Base-by-base conservation (phyloP, 2,888 invertebrate species). In the Dryococelus australis region DNA sequence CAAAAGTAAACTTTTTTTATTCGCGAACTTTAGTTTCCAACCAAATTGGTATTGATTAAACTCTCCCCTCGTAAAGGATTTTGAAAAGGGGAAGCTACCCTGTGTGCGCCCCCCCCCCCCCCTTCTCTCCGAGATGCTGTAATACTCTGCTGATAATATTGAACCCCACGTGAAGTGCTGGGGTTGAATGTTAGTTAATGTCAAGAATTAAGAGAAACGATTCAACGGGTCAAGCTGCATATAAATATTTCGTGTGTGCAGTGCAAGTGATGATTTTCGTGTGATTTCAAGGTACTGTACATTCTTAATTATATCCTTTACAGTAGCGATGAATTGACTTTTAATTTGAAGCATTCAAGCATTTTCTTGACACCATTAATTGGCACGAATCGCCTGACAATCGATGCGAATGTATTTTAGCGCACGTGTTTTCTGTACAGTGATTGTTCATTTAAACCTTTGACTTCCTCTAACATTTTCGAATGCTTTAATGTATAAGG, bases 1-100 rank as follows among this genome's bases (percentile, higher is more conserved):
- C 8, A 65, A 65, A 65, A 65, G 2, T 65, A 65, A n/a, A 65
- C n/a, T 24, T 65, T 65, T 65, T 24, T 65, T 8, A n/a, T 24
- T 65, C 65, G 65, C 65, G 65, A 65, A 65, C 65, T 65, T 65
- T 65, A 65, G 8, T 65, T 65, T 65, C 65, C 65, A 65, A 65
- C 65, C 20, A 65, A 65, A 65, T 65, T 65, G 65, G 65, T 65
- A 65, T 65, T 65, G 65, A 65, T 65, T 65, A 65, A 16, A 65
- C 65, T 8, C 65, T 65, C 65, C 65, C 65, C n/a, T 65, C 65
- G 4, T 4, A 4, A n/a, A 65, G 65, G 65, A 65, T 65, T 65
- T 65, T 65, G 65, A 65, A 65, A 65, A 24, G 65, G 65, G 65
- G 65, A 65, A 65, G 65, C 10, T 65, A 8, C 65, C 65, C 65